Conservation (phyloP, 2,113 vertebrate species). For the Syngnathoides biaculeatus region DNA sequence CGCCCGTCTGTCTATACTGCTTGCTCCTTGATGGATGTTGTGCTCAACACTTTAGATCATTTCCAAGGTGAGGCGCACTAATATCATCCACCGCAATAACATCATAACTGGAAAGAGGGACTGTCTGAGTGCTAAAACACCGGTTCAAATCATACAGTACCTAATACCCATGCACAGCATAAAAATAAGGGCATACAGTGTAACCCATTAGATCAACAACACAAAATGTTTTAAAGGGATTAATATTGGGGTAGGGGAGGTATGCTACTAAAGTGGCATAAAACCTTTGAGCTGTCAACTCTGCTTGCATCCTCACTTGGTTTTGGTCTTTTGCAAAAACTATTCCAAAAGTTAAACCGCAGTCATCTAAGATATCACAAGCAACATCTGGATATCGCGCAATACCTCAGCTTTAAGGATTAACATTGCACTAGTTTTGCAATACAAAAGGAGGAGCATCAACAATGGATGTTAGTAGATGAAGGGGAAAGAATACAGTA, state of each 20-base stretch:
- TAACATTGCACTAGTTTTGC: no score
- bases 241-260: background rate
- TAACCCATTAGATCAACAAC: background rate
- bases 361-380: no score
- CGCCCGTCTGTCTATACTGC: conserved; percentile 46
- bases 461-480: no score
- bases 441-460: no score
- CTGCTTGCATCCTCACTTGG: no score
- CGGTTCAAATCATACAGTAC: conserved; percentile 52
- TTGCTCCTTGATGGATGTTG: conserved; percentile 65
- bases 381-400: no score
- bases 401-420: no score
- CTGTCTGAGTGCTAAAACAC: background rate
- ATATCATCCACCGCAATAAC: conserved; percentile 64
- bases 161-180: conserved; percentile 14
- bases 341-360: no score
- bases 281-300: no score
- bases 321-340: no score
- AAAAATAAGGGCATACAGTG: background rate
- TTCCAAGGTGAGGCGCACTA: conserved; percentile 60
- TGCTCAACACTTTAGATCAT: conserved; percentile 59
- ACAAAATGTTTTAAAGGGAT: no score
- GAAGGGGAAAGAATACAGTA: no score
- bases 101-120: conserved; percentile 38
- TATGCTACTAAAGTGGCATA: background rate